These are phyloP conservation scores for Nudaria mundana DNA, from an alignment of 2,888 invertebrate species.

Conservation along the genomic window DNA sequence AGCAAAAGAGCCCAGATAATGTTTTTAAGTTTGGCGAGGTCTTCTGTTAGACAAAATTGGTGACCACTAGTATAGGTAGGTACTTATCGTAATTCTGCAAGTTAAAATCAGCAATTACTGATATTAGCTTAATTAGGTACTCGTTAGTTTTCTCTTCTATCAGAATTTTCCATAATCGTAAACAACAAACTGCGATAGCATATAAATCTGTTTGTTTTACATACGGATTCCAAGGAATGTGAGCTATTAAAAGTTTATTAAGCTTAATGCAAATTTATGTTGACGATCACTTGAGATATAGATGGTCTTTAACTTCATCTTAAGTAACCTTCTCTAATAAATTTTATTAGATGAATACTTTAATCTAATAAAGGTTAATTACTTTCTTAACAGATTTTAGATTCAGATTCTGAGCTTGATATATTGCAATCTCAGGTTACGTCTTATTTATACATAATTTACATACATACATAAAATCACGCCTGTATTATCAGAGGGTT, in stretches of 20 bases:
- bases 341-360: too few relatives aligned
- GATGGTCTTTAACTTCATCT: not conserved
- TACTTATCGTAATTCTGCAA: slow-evolving; percentile 39
- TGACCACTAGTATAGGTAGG: too few relatives aligned
- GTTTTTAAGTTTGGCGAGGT: too few relatives aligned
- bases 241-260: slow-evolving; percentile 31
- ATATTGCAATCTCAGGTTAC: too few relatives aligned
- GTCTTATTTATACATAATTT: too few relatives aligned
- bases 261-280: slow-evolving; percentile 30
- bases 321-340: not conserved
- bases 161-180: slow-evolving; percentile 66
- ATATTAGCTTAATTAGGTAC: slow-evolving; percentile 57
- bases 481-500: too few relatives aligned
- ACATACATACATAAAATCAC: too few relatives aligned
- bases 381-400: too few relatives aligned
- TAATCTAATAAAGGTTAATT: too few relatives aligned
- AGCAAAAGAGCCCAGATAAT: too few relatives aligned
- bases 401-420: too few relatives aligned
- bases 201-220: slow-evolving; percentile 56
- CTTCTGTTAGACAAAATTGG: too few relatives aligned
- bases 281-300: slow-evolving; percentile 22
- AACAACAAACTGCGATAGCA: slow-evolving; percentile 63
- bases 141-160: slow-evolving; percentile 56
- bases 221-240: slow-evolving; percentile 38
- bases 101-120: slow-evolving; percentile 28